Conservation (phyloP, 1,140 invertebrate genomes). For the Holcopasites calliopsidis region DNA sequence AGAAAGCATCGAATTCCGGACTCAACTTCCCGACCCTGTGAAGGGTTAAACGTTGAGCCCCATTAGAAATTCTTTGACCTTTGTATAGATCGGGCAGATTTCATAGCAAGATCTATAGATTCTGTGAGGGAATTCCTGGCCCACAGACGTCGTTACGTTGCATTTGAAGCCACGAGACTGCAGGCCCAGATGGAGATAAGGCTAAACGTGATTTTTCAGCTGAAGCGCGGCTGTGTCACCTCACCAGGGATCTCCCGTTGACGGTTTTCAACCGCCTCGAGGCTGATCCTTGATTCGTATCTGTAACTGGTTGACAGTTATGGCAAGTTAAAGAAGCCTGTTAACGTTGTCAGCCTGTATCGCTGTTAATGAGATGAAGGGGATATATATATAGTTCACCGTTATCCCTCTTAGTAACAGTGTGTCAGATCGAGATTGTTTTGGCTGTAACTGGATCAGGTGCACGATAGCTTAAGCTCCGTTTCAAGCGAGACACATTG, state of each 20-base stretch:
- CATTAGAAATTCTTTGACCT: not conserved
- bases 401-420: not conserved
- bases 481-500: too few relatives aligned
- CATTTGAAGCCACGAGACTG: not conserved
- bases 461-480: too few relatives aligned
- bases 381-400: not conserved
- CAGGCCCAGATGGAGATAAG: not conserved
- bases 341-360: slow-evolving; percentile 1
- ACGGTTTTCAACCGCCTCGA: not conserved
- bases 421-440: not conserved
- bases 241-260: not conserved
- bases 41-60: not conserved
- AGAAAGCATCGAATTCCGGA: too few relatives aligned
- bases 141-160: not conserved
- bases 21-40: too few relatives aligned
- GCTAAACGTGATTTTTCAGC: not conserved
- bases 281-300: slow-evolving; percentile 7
- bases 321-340: not conserved
- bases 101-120: not conserved
- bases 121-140: not conserved
- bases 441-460: not conserved
- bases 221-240: not conserved
- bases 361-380: not conserved
- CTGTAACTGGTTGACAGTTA: not conserved
- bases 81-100: not conserved